Conservation (phyloP, 2,113 vertebrate species). For the Phocoena phocoena region DNA sequence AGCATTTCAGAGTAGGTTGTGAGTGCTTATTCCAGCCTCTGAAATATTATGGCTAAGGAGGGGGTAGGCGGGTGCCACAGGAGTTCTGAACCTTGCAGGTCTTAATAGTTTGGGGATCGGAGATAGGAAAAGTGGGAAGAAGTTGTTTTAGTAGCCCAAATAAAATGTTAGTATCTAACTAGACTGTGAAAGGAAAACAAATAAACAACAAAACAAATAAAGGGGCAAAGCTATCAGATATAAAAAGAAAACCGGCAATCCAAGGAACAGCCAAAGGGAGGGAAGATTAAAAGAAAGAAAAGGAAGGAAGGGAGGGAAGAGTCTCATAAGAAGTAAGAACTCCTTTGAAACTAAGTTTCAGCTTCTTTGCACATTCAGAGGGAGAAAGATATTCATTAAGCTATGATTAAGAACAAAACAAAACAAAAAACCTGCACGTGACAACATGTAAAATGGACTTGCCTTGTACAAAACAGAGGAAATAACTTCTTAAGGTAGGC, state of each 20-base stretch:
- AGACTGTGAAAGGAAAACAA: background rate
- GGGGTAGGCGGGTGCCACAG: fast-evolving
- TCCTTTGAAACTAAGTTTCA: background rate
- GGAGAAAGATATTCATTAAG: background rate
- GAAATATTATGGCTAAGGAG: fast-evolving
- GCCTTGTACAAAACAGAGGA: background rate
- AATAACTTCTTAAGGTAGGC: background rate
- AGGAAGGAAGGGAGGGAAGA: background rate
- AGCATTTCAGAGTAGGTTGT: background rate
- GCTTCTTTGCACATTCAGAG: background rate
- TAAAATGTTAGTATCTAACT: background rate
- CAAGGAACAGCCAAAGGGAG: background rate
- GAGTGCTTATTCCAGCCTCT: background rate
- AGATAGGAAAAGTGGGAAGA: background rate
- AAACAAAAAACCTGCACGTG: background rate
- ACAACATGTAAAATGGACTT: background rate
- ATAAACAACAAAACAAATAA: background rate
- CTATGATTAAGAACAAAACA: background rate
- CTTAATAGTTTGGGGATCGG: background rate
- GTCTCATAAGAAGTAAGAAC: background rate
- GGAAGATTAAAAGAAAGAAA: background rate
- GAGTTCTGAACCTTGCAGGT: background rate
- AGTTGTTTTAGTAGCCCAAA: background rate
- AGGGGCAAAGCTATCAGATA: background rate
- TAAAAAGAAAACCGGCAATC: background rate